These are phyloP conservation scores for Chionomys nivalis DNA, from an alignment of 2,113 vertebrate species.

Conservation along the genomic window DNA sequence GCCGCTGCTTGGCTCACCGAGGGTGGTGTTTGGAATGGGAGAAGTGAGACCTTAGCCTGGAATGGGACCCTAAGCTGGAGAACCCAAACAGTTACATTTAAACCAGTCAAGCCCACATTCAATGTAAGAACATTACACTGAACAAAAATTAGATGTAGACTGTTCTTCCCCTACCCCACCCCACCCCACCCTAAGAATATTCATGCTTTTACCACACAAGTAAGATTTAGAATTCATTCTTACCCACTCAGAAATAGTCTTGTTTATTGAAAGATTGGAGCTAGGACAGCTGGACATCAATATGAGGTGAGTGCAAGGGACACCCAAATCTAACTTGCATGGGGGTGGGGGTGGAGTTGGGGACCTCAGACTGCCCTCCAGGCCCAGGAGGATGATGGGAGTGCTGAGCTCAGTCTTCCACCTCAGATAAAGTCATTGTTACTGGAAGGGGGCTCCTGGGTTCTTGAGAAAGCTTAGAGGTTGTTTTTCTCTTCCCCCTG, in stretches of 20 bases:
- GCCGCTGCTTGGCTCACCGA: too few relatives aligned
- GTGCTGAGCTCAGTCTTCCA: background rate
- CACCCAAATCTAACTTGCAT: background rate
- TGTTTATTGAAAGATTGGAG: background rate
- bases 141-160: background rate
- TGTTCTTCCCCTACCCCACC: background rate
- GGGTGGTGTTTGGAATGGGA: too few relatives aligned
- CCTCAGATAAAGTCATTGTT: slow-evolving; percentile 50
- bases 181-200: background rate
- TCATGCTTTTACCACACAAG: background rate
- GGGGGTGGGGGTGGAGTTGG: too few relatives aligned
- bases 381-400: background rate
- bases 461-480: slow-evolving; percentile 45
- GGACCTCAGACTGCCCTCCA: background rate
- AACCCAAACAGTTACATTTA: background rate
- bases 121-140: background rate
- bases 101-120: background rate
- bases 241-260: background rate
- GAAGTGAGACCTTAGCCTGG: too few relatives aligned
- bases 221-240: slow-evolving; percentile 14
- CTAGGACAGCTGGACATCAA: background rate
- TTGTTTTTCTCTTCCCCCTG: background rate
- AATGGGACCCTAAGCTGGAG: too few relatives aligned
- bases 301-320: background rate
- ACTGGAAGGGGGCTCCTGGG: slow-evolving; percentile 59